Evolutionary conservation across 1,140 invertebrate genomes (phyloP), one percentile per base, ranked within the genome.

Genomic region (Bombus waltoni): DNA sequence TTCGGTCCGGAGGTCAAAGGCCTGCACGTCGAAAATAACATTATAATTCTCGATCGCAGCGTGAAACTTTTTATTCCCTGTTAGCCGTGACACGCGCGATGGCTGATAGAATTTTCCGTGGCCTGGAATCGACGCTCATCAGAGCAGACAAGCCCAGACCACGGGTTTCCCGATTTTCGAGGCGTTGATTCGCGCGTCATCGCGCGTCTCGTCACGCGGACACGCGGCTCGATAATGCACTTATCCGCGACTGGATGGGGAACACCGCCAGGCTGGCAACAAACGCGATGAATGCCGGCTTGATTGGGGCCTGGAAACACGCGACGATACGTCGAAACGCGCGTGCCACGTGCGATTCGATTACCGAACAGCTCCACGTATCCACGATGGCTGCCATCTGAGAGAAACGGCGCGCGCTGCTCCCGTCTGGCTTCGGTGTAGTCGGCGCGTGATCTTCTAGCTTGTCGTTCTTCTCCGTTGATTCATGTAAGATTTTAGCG

Each of bases 251-350:
- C 87, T 59, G 82, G 81, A 74, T 65, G 80, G 83, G 78, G 71
- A 79, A 35, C 42, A 15, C 6, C 71, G 28, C 66, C 59, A 85
- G 71, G 81, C 75, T 85, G 88, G 91, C 90, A 93, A 93, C 92
- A 93, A 93, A 92, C 88, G 85, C 90, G 92, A 92, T 93, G 87
- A 93, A 93, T 93, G 88, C 92, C 80, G 87, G 87, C 92, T 93
- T 93, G 92, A 93, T 93, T 93, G 92, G 90, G 91, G 80, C 79
- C 91, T 92, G 83, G 90, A 88, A 91, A 92, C 71, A 47, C 86
- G 86, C 85, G 89, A 62, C 91, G 88, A 91, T 90, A 91, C 91
- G 83, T 91, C 90, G 81, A 87, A 83, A 68, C 81, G 62, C 85
- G 71, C 80, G 76, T 81, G 86, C 81, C 89, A 78, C 83, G 76